These are phyloP conservation scores for Adoxophyes honmai DNA, from an alignment of 1,140 invertebrate genomes.

Conservation along the genomic window DNA sequence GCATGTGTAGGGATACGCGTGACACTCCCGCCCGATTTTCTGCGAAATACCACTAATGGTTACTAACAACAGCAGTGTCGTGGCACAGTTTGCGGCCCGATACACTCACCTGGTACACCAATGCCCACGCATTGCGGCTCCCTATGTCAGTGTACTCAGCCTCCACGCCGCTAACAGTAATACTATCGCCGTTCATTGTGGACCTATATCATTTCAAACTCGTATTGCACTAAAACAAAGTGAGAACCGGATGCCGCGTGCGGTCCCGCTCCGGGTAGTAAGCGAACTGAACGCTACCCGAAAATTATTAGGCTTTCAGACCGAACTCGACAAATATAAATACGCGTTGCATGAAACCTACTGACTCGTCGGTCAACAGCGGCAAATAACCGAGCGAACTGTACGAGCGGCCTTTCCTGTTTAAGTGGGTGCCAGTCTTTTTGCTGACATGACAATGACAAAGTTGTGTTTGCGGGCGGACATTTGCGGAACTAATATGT, in stretches of 20 bases:
- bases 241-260: constrained; percentile 44
- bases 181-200: constrained; percentile 48
- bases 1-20: constrained; percentile 79
- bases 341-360: constrained; percentile 1
- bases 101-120: constrained; percentile 81
- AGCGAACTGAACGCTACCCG: neutral
- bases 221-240: constrained; percentile 28
- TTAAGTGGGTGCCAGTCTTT: constrained; percentile 6
- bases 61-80: constrained; percentile 34
- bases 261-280: neutral
- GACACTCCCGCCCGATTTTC: constrained; percentile 75
- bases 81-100: constrained; percentile 44
- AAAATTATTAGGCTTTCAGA: neutral
- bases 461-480: neutral
- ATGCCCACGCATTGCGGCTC: constrained; percentile 80
- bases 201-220: constrained; percentile 49
- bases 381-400: neutral
- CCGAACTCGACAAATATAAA: constrained; percentile 4
- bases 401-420: constrained; percentile 4
- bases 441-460: constrained; percentile 15
- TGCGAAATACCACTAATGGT: constrained; percentile 32
- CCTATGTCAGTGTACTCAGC: constrained; percentile 83
- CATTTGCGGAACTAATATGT: neutral
- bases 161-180: constrained; percentile 78
- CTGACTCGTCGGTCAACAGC: neutral